Evolutionary conservation across 1,140 invertebrate species (phyloP), one percentile per base, ranked within the genome.

Genomic region (Manduca sexta): DNA sequence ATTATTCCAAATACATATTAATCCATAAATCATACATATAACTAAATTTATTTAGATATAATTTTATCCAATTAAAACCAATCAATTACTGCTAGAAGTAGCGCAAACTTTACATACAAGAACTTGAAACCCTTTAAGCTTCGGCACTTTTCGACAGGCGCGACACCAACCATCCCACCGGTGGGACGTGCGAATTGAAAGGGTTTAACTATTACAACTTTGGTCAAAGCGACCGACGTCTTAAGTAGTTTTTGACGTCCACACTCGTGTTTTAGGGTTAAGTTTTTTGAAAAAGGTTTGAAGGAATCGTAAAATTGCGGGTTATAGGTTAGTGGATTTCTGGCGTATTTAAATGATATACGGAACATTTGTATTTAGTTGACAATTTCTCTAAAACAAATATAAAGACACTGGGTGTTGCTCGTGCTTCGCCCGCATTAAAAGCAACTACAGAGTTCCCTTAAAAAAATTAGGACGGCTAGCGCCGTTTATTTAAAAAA

Each of bases 201-300:
- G 61, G 61, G 49, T 64, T 64, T 47, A 58, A 60, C 52, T 49
- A 63, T 39, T 55, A 55, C 38, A 43, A 44, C 41, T 60, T 61
- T 42, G 44, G 14, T 14, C 34, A 49, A 46, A 12, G n/a, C 48
- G 33, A 30, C 34, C 10, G 44, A 40, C 14, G 42, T 53, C 48
- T 49, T 47, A 62, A 62, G 55, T 57, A 55, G 54, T 57, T 62
- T 49, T 35, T 15, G 46, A 30, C 31, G 39, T 43, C 31, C 16
- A 10, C 26, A n/a, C n/a, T n/a, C 14, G n/a, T 26, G 21, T 26
- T 26, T 26, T 26, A 26, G 34, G 34, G n/a, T 35, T 35, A 35
- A 35, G 34, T 12, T 13, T 12, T 35, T 35, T n/a, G 34, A 4
- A 5, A n/a, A 35, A 14, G 0, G 34, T 0, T 35, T 13, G 14